These are phyloP conservation scores for Micropoecilia bifurca DNA, from an alignment of 2,797 vertebrate species.

Conservation along the genomic window DNA sequence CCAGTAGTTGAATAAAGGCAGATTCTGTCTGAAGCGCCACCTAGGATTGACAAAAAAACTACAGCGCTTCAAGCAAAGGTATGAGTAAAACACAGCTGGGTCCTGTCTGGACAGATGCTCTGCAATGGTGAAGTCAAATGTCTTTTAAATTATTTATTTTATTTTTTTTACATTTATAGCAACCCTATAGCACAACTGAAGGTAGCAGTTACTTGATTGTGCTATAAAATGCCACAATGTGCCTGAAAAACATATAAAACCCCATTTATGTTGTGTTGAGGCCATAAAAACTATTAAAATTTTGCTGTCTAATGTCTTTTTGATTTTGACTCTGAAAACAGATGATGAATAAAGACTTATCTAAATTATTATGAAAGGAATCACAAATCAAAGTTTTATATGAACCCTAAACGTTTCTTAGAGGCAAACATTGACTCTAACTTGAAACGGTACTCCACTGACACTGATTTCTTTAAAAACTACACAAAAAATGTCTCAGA, in stretches of 20 bases:
- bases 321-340: neutral
- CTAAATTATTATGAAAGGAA: neutral
- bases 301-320: neutral
- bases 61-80: neutral
- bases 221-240: no score
- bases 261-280: neutral
- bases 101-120: neutral
- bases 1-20: neutral
- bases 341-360: neutral
- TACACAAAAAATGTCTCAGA: neutral
- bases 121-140: neutral
- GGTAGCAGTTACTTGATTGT: no score
- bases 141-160: no score
- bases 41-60: neutral
- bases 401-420: neutral
- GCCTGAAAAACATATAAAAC: no score
- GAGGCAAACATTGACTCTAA: neutral
- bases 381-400: neutral
- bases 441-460: neutral
- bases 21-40: neutral
- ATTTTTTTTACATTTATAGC: no score
- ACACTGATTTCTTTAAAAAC: neutral
- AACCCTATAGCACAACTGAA: no score
- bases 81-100: neutral
- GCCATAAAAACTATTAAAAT: neutral